Conservation (phyloP, 2,888 invertebrate species). For the Amblyjoppa fuscipennis region DNA sequence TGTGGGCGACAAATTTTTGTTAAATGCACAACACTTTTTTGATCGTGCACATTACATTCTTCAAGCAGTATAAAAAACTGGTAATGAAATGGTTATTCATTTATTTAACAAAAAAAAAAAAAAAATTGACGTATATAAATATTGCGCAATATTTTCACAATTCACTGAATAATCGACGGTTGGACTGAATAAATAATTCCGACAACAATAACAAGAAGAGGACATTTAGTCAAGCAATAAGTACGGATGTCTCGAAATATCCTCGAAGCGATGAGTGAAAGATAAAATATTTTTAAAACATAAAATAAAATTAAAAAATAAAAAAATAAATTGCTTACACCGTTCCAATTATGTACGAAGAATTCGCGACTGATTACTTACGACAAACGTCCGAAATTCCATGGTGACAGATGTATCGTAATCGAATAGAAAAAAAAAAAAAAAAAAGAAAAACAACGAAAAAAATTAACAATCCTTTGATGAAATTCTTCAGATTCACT, state of each 20-base stretch:
- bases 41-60: not conserved
- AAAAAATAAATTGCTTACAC: not conserved
- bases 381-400: slow-evolving; percentile 80
- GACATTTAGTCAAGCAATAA: not conserved
- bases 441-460: not conserved
- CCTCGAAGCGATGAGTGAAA: not conserved
- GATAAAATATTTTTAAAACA: not conserved
- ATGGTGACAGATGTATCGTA: slow-evolving; percentile 64
- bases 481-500: slow-evolving; percentile 48
- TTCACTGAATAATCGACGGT: not conserved
- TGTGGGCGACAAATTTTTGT: not conserved
- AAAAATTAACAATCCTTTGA: slow-evolving; percentile 39
- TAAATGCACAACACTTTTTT: not conserved
- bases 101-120: not conserved
- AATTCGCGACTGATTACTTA: slow-evolving; percentile 71
- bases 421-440: slow-evolving; percentile 29
- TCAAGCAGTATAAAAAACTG: too few relatives aligned
- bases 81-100: not conserved
- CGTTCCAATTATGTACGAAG: not conserved
- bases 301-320: slow-evolving; percentile 1
- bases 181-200: not conserved
- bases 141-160: not conserved
- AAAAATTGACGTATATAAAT: not conserved
- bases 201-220: not conserved
- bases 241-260: not conserved